These are phyloP conservation scores for Myoxocephalus aenaeus DNA, from an alignment of 2,797 vertebrate species.

Conservation along the genomic window DNA sequence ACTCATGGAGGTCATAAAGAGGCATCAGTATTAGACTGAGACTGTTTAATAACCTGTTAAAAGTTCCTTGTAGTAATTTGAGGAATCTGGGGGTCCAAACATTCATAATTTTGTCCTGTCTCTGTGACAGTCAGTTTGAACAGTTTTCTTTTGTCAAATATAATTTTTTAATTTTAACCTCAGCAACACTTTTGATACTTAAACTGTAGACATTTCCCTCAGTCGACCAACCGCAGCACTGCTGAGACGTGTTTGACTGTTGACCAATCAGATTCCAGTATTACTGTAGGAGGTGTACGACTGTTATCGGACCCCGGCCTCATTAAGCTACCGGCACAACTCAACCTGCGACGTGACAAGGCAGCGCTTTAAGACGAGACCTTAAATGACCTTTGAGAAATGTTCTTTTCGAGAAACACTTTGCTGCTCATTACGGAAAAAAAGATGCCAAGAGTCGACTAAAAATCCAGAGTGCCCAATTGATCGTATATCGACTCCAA, in stretches of 20 bases:
- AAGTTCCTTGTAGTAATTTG: background rate
- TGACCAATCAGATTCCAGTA: constrained; percentile 38
- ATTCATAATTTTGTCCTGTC: background rate
- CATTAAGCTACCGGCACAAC: background rate
- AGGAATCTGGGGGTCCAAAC: background rate
- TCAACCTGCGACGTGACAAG: background rate
- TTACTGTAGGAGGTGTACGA: constrained; percentile 37
- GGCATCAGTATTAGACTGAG: background rate
- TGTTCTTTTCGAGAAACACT: constrained; percentile 9
- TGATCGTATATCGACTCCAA: constrained; percentile 3
- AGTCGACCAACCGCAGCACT: constrained; percentile 45
- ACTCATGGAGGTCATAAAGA: background rate
- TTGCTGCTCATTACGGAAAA: constrained; percentile 1
- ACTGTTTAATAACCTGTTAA: background rate
- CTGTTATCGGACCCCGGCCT: constrained; percentile 53
- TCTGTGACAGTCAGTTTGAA: background rate
- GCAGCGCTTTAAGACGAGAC: background rate
- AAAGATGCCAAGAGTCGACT: background rate
- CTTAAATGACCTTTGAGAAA: constrained; percentile 19
- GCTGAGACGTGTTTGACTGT: constrained; percentile 47
- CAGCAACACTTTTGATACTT: background rate
- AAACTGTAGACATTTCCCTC: constrained; percentile 33
- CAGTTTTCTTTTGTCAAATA: background rate
- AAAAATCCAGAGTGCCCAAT: background rate
- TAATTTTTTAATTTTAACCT: constrained; percentile 2